Base-by-base conservation (phyloP, 2,113 vertebrate species). In the Pelecanoides urinatrix region DNA sequence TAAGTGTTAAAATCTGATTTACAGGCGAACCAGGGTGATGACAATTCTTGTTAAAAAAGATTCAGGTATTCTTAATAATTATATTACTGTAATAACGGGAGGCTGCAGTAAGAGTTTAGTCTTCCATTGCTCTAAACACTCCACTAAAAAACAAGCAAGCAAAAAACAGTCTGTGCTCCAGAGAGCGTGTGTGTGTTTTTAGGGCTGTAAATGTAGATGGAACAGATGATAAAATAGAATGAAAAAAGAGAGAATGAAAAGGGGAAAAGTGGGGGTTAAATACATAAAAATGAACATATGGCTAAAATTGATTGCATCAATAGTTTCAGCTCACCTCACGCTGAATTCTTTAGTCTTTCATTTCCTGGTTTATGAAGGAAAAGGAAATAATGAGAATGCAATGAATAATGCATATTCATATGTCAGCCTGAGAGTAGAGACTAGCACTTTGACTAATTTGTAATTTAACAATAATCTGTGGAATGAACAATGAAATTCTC, bases 401-500 rank as follows among this genome's bases (percentile, higher is more conserved):
- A 93, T 92, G 79, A 95, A 91, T 94, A 96, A 91, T 58, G 58
- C 40, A 82, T 86, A 94, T 80, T 94, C 4, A 2, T 88, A 74
- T 92, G 45, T 53, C 76, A 88, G 78, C 53, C 58, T 50, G 42
- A 79, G 62, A 92, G 78, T 59, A 74, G 53, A 88, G 88, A 73
- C 81, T 40, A 92, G 63, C 71, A 36, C 32, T 96, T 76, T 77
- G 70, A 40, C 59, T 94, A 83, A 94, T 96, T 92, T 86, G 75
- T 66, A 88, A 90, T 92, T 90, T 96, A 90, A 81, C 86, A 93
- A 95, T 79, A 45, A 83, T 94, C 78, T 93, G 59, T 40, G 42
- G 78, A 83, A 70, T 12, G 75, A 97, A 94, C 85, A 92, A 83
- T 80, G 45, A 73, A 80, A 88, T 90, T 88, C 55, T 94, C 90